Conservation (phyloP, 2,113 vertebrate genomes). For the Ceratotherium simum region DNA sequence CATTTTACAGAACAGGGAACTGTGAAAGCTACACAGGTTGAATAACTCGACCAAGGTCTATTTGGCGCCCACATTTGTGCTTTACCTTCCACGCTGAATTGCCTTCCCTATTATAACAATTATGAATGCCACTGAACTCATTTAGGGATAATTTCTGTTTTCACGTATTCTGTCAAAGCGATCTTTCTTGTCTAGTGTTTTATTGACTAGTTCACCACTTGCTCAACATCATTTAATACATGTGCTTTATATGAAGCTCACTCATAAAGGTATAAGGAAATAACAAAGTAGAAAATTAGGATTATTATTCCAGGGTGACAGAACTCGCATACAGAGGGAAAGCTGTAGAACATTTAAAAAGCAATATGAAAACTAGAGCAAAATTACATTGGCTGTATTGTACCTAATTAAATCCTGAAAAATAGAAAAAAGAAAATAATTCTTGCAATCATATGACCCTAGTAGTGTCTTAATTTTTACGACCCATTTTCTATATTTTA, state of each 20-base stretch:
- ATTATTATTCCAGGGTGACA: not conserved
- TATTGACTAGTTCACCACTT: not conserved
- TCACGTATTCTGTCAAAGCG: not conserved
- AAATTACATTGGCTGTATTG: not conserved
- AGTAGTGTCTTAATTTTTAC: not conserved
- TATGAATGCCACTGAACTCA: not conserved
- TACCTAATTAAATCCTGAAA: not conserved
- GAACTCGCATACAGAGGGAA: not conserved
- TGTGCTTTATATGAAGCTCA: not conserved
- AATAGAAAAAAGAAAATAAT: conserved; percentile 18
- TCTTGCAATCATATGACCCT: not conserved
- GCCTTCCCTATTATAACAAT: not conserved
- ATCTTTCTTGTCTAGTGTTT: not conserved
- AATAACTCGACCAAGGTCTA: not conserved
- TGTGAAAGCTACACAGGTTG: not conserved
- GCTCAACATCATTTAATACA: not conserved
- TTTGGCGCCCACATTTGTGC: not conserved
- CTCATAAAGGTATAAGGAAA: not conserved
- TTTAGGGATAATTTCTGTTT: not conserved
- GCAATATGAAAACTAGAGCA: not conserved
- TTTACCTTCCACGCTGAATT: not conserved
- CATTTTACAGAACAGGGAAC: not conserved
- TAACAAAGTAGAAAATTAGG: conserved; percentile 17
- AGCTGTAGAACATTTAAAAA: not conserved
- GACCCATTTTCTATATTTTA: not conserved